Conservation (phyloP, 2,113 vertebrate genomes). For the Condylura cristata region DNA sequence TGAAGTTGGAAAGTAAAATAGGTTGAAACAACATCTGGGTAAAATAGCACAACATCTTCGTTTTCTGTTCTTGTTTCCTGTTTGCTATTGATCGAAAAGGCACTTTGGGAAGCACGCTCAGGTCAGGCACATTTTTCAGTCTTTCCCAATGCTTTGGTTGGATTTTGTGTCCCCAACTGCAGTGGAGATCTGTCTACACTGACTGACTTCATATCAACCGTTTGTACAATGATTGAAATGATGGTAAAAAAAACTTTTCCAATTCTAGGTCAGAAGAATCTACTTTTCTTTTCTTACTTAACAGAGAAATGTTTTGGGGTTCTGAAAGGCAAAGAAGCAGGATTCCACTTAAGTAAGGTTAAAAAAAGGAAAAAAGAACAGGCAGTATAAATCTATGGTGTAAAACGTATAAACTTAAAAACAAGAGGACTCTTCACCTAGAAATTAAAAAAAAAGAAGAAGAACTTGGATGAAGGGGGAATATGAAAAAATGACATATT, state of each 20-base stretch:
- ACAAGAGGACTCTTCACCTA: background rate
- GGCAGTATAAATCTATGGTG: background rate
- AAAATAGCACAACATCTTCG: background rate
- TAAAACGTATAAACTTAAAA: background rate
- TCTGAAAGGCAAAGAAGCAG: background rate
- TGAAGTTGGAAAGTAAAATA: slow-evolving; percentile 32
- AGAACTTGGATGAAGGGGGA: background rate
- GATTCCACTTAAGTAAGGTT: background rate
- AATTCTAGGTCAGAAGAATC: background rate
- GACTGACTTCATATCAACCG: background rate
- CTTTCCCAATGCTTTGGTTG: background rate
- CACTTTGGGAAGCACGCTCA: background rate
- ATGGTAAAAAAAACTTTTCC: slow-evolving; percentile 13
- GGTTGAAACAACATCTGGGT: background rate
- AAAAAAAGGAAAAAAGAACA: background rate
- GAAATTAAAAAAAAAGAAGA: background rate
- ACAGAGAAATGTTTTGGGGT: slow-evolving; percentile 38
- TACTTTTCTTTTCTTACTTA: background rate
- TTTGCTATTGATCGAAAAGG: slow-evolving; percentile 19
- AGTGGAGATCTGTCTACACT: background rate
- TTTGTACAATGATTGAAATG: slow-evolving; percentile 23
- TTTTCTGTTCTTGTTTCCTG: slow-evolving; percentile 43
- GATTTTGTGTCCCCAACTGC: background rate
- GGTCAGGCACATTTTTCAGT: background rate
- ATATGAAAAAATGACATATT: background rate